Conservation (phyloP, 2,113 vertebrate species). For the Panurus biarmicus region DNA sequence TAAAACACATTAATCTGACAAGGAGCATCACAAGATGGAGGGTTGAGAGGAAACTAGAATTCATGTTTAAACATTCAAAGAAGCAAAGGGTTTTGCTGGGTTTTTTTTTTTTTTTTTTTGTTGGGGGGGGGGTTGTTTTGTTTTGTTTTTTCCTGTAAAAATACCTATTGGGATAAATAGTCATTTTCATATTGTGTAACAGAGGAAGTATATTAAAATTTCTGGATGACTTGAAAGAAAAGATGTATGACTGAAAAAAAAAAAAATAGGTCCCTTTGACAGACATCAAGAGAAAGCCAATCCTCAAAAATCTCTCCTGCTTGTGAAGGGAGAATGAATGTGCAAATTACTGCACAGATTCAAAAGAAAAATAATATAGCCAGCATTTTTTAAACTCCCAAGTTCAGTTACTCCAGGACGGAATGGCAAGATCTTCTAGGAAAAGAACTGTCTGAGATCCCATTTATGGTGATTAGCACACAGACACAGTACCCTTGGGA, state of each 20-base stretch:
- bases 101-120: no score
- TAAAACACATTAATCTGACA: neutral
- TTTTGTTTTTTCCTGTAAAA: neutral
- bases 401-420: neutral
- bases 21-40: neutral
- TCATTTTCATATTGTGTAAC: neutral
- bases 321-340: neutral
- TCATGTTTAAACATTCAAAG: neutral
- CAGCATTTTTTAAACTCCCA: neutral
- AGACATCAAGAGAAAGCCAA: neutral
- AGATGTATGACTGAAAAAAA: neutral
- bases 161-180: neutral
- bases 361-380: neutral
- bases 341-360: neutral
- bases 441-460: neutral
- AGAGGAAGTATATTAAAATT: neutral
- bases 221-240: neutral
- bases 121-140: no score
- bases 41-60: neutral
- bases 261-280: neutral
- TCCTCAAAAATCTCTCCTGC: neutral
- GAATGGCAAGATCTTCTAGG: neutral
- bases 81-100: neutral
- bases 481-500: neutral
- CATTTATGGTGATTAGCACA: neutral